Evolutionary conservation across 2,888 invertebrate genomes (phyloP), one percentile per base, ranked within the genome.

Genomic region (Acheta domesticus): DNA sequence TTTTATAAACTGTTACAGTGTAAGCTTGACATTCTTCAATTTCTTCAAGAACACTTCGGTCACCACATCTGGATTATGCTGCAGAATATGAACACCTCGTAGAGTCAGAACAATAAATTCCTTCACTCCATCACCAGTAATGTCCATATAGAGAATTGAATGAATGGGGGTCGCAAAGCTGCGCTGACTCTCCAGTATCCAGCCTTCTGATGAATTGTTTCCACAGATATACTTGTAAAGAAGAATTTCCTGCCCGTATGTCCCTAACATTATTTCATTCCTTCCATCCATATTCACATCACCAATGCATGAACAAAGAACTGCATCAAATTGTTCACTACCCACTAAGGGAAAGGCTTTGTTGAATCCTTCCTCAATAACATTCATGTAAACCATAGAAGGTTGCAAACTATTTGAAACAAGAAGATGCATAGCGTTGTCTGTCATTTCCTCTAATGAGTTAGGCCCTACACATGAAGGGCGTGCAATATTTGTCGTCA

Each of bases 241-340:
- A 80, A 90, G 84, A 74, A 91, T 85, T 85, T 89, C 89, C 88
- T 92, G 91, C 62, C 90, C 90, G 85, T 91, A 92, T 14, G 91
- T 93, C 79, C 93, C 93, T 62, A 93, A 86, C 36, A 93, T 84
- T 80, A 93, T 90, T 87, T 93, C 93, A 83, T 91, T 89, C 79
- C 87, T 85, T 1, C 92, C 92, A 86, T 93, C 93, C 88, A 93
- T 91, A 85, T 93, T 92, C 78, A 93, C 87, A 85, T 93, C 93
- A 11, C 90, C 90, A 16, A 91, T 88, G 84, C 90, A 89, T 50
- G 89, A 89, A 83, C 91, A 91, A n/a, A 91, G 86, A 73, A 91
- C 88, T 81, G 90, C 88, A 84, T 91, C 92, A 82, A 88, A 90
- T 74, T 87, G 86, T 82, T 91, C 89, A 83, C 90, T 91, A 75